Conservation (phyloP, 1,140 invertebrate species). For the Limonius californicus region DNA sequence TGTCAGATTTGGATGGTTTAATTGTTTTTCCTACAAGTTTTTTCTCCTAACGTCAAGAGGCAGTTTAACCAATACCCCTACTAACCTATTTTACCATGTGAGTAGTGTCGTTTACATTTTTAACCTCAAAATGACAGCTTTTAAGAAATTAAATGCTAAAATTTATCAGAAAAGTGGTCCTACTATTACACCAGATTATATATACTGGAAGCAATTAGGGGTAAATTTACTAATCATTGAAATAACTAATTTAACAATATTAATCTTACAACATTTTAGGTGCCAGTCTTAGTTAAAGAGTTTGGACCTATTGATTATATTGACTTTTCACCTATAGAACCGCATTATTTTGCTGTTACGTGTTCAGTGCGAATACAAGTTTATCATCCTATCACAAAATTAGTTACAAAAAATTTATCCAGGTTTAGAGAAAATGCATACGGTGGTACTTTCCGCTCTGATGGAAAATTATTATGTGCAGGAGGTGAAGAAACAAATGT, state of each 20-base stretch:
- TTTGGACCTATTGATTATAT: slow-evolving; percentile 88
- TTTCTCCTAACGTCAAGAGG: no score
- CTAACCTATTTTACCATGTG: no score
- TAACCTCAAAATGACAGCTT: slow-evolving; percentile 52
- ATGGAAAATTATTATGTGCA: slow-evolving; percentile 80
- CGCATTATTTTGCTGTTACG: slow-evolving; percentile 86
- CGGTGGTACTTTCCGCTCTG: slow-evolving; percentile 79
- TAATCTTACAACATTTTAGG: slow-evolving; percentile 54
- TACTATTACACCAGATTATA: slow-evolving; percentile 67
- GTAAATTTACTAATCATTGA: slow-evolving; percentile 52
- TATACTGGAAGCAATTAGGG: slow-evolving; percentile 82
- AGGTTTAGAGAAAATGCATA: slow-evolving; percentile 83
- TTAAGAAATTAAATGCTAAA: slow-evolving; percentile 71
- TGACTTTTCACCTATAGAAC: slow-evolving; percentile 82
- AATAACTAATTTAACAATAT: slow-evolving; percentile 18
- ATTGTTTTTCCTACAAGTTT: no score
- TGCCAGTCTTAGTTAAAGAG: slow-evolving; percentile 85
- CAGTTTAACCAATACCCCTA: no score
- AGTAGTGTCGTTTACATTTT: no score
- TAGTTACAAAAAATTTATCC: slow-evolving; percentile 79
- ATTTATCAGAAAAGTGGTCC: slow-evolving; percentile 64
- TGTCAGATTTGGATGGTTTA: no score
- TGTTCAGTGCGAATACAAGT: slow-evolving; percentile 87
- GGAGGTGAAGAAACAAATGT: slow-evolving; percentile 86
- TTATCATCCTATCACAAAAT: slow-evolving; percentile 85